Evolutionary conservation across 2,113 vertebrate species (phyloP).

Genomic region (Connochaetes taurinus): DNA sequence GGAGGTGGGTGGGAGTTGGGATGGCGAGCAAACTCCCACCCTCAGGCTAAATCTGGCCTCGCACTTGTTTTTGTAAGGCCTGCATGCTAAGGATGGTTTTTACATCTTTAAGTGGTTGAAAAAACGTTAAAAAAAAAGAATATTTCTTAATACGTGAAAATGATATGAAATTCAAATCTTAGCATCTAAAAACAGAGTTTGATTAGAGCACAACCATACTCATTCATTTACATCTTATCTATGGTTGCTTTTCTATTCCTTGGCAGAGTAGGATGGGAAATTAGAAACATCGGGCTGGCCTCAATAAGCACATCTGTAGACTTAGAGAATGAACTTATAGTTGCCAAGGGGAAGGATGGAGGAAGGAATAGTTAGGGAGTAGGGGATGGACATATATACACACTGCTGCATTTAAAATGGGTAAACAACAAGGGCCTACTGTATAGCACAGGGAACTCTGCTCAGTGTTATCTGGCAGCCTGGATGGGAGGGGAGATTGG

Average conservation of each 20-base stretch:
- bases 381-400: neutral
- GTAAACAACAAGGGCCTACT: neutral
- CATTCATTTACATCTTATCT: fast-evolving
- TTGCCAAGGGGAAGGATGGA: neutral
- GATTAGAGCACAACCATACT: neutral
- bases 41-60: fast-evolving
- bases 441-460: neutral
- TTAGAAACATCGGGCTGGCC: neutral
- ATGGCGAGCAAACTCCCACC: fast-evolving
- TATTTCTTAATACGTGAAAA: neutral
- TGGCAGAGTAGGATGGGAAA: neutral
- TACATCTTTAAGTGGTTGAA: neutral
- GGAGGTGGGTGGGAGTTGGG: neutral
- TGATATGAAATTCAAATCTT: neutral
- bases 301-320: neutral
- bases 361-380: neutral
- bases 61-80: neutral
- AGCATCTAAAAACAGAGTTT: neutral
- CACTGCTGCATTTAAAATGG: neutral
- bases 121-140: neutral
- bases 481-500: neutral
- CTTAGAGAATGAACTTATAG: neutral
- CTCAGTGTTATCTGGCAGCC: neutral
- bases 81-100: neutral
- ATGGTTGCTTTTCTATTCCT: neutral